These are phyloP conservation scores for Steatornis caripensis DNA, from an alignment of 2,113 vertebrate species.

Conservation along the genomic window DNA sequence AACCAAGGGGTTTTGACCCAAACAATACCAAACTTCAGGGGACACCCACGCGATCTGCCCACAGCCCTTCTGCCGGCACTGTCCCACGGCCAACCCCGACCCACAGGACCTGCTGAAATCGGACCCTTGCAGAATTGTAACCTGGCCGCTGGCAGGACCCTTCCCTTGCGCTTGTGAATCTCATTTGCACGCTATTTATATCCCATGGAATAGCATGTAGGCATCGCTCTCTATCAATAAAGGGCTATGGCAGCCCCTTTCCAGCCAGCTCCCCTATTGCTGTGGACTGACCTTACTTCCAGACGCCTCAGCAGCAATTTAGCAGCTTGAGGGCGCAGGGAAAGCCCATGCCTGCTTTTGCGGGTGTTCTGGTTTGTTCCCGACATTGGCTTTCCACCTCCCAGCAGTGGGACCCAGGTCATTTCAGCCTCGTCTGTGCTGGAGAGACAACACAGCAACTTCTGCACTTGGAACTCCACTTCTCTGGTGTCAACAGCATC, in stretches of 20 bases:
- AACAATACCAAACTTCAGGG: neutral
- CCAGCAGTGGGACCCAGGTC: neutral
- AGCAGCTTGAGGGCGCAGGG: neutral
- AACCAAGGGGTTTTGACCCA: neutral
- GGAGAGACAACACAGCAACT: neutral
- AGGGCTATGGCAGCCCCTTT: neutral
- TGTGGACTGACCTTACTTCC: neutral
- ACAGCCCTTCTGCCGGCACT: neutral
- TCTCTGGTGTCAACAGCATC: neutral
- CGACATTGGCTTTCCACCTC: neutral
- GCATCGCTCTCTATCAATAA: rapidly evolving
- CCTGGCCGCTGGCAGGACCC: neutral
- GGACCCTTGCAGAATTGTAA: neutral
- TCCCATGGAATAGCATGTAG: neutral
- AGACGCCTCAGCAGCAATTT: neutral
- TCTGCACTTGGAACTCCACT: neutral
- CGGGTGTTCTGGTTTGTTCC: neutral
- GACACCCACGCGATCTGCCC: rapidly evolving
- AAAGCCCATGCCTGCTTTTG: neutral
- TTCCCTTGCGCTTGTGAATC: neutral
- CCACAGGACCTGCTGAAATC: neutral
- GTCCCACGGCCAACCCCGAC: neutral
- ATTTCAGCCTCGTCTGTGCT: neutral
- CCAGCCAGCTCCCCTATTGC: neutral
- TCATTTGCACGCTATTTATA: neutral